Evolutionary conservation across 2,113 vertebrate species (phyloP), one percentile per base, ranked within the genome.

Genomic region (Physeter macrocephalus): DNA sequence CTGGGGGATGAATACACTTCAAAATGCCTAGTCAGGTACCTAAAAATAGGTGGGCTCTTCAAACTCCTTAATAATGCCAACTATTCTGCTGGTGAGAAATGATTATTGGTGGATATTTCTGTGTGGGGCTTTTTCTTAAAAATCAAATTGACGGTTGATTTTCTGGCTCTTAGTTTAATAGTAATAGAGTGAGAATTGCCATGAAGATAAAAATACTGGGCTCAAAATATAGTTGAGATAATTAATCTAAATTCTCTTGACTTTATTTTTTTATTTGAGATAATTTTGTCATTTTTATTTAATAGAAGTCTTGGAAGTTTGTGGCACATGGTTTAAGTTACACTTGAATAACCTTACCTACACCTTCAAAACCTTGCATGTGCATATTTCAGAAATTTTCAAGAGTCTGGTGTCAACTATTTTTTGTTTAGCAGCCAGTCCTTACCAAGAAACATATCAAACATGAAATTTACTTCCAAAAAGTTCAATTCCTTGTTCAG

Each of bases 41-140:
- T 94, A 31, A 84, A 96, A 75, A 71, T 36, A 81, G n/a, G 61
- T 88, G 62, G 52, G 41, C 84, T 82, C 86, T 94, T 97, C n/a
- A 34, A 57, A 11, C 13, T 74, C 72, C 61, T 90, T 62, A 75
- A n/a, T 9, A 43, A 57, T 41, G 49, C 23, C 74, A 64, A 5
- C 9, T 54, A 25, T 86, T 34, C 39, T 57, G 10, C n/a, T 88
- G 43, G 17, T 84, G 49, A 91, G 72, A 94, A 94, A 75, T 71
- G 21, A 74, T 86, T 82, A 21, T 20, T 15, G 21, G 15, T 87
- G 46, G 31, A 62, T 67, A 80, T 39, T 77, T 88, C n/a, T 71
- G 27, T 12, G 34, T 77, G 23, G 39, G 20, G 61, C 88, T 90
- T 84, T 20, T 61, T 31, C 34, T 69, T 69, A 49, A 4, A 1